Base-by-base conservation (phyloP, 2,888 invertebrate species). In the Dryobotodes eremita region DNA sequence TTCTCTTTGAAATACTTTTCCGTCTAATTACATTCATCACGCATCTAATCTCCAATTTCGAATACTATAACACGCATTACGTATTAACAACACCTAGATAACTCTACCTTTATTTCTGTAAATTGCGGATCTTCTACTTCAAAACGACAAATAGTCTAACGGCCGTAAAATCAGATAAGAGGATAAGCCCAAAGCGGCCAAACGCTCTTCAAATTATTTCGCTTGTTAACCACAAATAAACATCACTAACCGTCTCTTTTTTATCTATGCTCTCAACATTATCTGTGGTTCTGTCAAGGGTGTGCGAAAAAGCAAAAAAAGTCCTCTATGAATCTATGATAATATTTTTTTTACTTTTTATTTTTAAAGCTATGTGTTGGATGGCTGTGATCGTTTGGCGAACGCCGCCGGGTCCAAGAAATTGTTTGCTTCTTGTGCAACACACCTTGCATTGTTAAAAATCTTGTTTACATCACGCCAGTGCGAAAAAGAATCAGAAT, bases 271-370 rank as follows among this genome's bases (percentile, higher is more conserved):
- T 88, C 89, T 91, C 79, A 84, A 94, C 90, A 92, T 92, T 95
- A 95, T 96, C 94, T 93, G 66, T 90, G 90, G 89, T 92, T 94
- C 89, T 95, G 91, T 94, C 92, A 95, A 95, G 94, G 91, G 93
- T 91, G 94, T 95, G 96, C 94, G 96, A 96, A 95, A 95, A 88
- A 91, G 80, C 84, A 83, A 80, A 81, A 86, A 83, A 82, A 85
- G 86, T 50, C 55, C 20, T 55, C 10, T 20, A 46, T 74, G 59
- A 82, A 79, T 79, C 42, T 83, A 46, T 69, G 80, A 64, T 77
- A 83, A 62, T 75, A 6, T 17, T 62, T 82, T 69, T 81, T 78
- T 46, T 62, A 23, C 23, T 36, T 65, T 36, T 71, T 88, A 85
- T 80, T 79, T 66, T 59, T 48, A 70, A 73, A 53, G 72, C 70